A percentile compares a stretch with the other conserved stretches of the same genome.
These are phyloP conservation scores for Hirtodrosophila trivittata DNA, from an alignment of 2,888 invertebrate genomes.

Conservation along the genomic window DNA sequence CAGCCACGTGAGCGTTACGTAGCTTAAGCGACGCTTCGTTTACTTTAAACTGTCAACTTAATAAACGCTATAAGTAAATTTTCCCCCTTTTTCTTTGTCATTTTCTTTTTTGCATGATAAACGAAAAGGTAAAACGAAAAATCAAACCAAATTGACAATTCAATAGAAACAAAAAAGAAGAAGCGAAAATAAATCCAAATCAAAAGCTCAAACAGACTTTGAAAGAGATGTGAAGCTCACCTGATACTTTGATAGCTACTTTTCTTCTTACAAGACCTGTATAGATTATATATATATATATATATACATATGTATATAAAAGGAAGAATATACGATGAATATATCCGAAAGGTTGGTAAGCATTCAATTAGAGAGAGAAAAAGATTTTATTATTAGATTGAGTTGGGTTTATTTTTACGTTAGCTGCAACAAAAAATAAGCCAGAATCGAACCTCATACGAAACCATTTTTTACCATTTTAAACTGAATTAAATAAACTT, in stretches of 20 bases:
- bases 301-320: not conserved
- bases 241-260: conserved; percentile 52
- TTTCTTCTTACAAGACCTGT: conserved; percentile 84
- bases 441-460: too few relatives aligned
- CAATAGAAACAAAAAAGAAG: conserved; percentile 14
- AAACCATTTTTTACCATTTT: too few relatives aligned
- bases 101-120: conserved; percentile 19
- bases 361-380: not conserved
- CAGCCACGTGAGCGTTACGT: conserved; percentile 69
- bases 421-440: too few relatives aligned
- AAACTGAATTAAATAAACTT: too few relatives aligned
- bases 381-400: too few relatives aligned
- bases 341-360: too few relatives aligned
- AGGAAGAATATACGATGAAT: too few relatives aligned
- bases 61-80: conserved; percentile 50
- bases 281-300: conserved; percentile 13
- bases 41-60: conserved; percentile 68
- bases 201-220: conserved; percentile 4
- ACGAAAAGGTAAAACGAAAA: conserved; percentile 9
- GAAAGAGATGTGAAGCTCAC: conserved; percentile 24
- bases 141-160: conserved; percentile 14
- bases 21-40: conserved; percentile 63
- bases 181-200: conserved; percentile 11
- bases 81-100: not conserved
- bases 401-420: not conserved